A percentile compares a stretch with the other conserved stretches of the same genome.
Conservation (phyloP, 2,888 invertebrate genomes). For the Diachrysia chrysitis region DNA sequence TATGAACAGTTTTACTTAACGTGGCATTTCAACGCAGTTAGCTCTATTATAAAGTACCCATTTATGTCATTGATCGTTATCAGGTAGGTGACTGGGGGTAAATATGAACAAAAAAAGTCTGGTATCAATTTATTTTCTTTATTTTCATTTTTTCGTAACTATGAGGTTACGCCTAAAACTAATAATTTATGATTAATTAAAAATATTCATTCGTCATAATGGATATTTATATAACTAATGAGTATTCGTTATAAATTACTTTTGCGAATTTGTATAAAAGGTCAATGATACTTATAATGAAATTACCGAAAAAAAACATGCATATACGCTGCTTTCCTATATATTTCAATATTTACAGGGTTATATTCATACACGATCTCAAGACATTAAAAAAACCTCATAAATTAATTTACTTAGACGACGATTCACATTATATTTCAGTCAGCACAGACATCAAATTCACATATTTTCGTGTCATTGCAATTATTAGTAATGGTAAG, state of each 20-base stretch:
- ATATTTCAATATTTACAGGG: not conserved
- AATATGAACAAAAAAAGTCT: constrained; percentile 20
- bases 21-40: too few species aligned
- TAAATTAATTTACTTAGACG: not conserved
- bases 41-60: too few species aligned
- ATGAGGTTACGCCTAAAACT: constrained; percentile 67
- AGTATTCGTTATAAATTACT: constrained; percentile 38
- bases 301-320: not conserved
- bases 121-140: constrained; percentile 60
- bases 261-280: constrained; percentile 34
- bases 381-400: not conserved
- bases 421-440: not conserved
- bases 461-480: too few species aligned
- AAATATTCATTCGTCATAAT: constrained; percentile 62
- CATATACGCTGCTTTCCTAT: not conserved
- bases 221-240: constrained; percentile 59
- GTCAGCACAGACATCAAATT: too few species aligned
- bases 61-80: not conserved
- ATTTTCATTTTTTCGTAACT: constrained; percentile 59
- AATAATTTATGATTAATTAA: constrained; percentile 60
- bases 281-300: not conserved
- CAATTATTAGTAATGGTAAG: too few species aligned
- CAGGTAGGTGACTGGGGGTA: not conserved
- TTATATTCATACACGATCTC: not conserved
- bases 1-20: too few species aligned